Percentiles rank a stretch among this genome's conserved stretches.
These are phyloP conservation scores for Callopanchax toddi DNA, from an alignment of 2,113 vertebrate species.

Conservation along the genomic window DNA sequence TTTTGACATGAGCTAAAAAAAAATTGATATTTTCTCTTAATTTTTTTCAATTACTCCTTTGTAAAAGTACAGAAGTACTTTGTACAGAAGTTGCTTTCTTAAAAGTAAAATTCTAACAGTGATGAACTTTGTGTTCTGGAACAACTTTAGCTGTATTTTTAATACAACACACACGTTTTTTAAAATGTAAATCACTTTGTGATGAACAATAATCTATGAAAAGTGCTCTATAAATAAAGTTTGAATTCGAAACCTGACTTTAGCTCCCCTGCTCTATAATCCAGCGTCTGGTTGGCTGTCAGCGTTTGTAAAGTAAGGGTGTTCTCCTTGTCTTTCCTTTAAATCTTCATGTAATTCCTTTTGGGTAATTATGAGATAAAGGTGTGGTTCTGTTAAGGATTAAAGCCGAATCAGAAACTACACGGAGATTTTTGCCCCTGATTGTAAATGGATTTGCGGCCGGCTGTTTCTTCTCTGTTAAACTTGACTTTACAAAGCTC, in stretches of 20 bases:
- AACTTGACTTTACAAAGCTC: constrained; percentile 45
- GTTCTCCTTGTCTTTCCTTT: constrained; percentile 30
- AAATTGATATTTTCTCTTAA: too few species aligned
- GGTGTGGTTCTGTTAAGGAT: constrained; percentile 62
- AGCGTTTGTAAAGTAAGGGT: constrained; percentile 27
- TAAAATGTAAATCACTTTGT: too few species aligned
- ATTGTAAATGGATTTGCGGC: constrained; percentile 63
- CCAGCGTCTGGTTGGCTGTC: constrained; percentile 49
- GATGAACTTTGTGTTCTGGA: too few species aligned
- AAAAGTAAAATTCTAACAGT: too few species aligned
- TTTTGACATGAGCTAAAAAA: too few species aligned
- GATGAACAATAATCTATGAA: too few species aligned
- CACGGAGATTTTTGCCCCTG: constrained; percentile 44
- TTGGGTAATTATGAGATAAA: constrained; percentile 62
- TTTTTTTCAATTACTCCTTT: too few species aligned
- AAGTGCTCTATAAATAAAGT: too few species aligned
- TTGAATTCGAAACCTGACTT: constrained; percentile 12
- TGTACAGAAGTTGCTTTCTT: too few species aligned
- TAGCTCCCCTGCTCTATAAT: constrained; percentile 31
- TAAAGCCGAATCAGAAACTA: constrained; percentile 49
- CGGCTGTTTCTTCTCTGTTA: constrained; percentile 38
- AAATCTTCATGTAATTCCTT: constrained; percentile 58
- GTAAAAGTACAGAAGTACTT: too few species aligned
- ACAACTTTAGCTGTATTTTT: too few species aligned
- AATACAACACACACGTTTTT: too few species aligned